Evolutionary conservation across 1,140 invertebrate species (phyloP), one percentile per base, ranked within the genome.

Genomic region (Alviniconcha marisindica): DNA sequence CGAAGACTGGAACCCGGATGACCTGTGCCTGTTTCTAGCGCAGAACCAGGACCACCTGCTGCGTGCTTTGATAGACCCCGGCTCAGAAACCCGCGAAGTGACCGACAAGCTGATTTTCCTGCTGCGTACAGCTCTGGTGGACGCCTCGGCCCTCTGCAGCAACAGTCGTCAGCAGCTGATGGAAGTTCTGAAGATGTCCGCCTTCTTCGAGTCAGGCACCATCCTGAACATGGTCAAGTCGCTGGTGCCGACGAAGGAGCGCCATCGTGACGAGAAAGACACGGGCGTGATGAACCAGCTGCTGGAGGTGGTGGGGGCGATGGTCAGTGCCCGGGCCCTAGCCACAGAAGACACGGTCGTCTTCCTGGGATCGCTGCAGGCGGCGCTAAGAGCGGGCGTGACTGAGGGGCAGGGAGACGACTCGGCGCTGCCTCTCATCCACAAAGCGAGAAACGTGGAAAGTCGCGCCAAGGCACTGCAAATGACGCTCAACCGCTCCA

Each of bases 141-240:
- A 76, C 31, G 33, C 73, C n/a, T 76, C 73, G 18, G 0, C 18
- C 3, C 73, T 76, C n/a, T 18, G 42, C 40, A 31, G 42, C 42
- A 28, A 40, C 73, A 28, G 44, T 14, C 42, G 73, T 15, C n/a
- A 21, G 2, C 73, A 76, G 44, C 28, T 76, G n/a, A 51, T 76
- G 44, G 5, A 0, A 18, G 33, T 51, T 4, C 42, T 76, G n/a
- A 76, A 76, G 28, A 33, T 1, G 4, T 0, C 0, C 36, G 42
- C 24, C n/a, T 76, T 76, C 42, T 76, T 76, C 51, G 73, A 76
- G 14, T 76, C 73, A n/a, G 28, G 73, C 2, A n/a, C 40, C 14
- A 28, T 51, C 24, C 12, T 51, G 1, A 31, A n/a, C n/a, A 51
- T 51, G 10, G 73, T 76, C 42, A 71, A 71, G 15, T 71, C 69